These are phyloP conservation scores for Castor canadensis DNA, from an alignment of 2,113 vertebrate genomes.

Conservation along the genomic window DNA sequence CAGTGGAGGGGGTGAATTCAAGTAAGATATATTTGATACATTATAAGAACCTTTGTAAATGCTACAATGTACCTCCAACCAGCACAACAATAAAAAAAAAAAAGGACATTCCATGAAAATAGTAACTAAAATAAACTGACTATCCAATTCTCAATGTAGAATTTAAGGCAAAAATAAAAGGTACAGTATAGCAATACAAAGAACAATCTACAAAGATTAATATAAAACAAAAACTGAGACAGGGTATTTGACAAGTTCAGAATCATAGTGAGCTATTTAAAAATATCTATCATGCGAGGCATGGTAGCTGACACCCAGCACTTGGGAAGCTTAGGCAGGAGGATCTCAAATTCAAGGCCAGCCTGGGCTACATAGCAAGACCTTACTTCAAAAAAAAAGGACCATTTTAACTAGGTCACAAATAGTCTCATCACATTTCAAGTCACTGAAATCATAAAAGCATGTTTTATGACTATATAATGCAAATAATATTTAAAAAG, in stretches of 20 bases:
- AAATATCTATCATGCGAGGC: too few species aligned
- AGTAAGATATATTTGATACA: too few species aligned
- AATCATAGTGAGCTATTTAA: not conserved
- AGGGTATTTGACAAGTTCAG: not conserved
- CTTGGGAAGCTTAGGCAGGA: too few species aligned
- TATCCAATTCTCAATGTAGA: not conserved
- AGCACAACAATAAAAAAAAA: too few species aligned
- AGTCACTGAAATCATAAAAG: not conserved
- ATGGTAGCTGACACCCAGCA: too few species aligned
- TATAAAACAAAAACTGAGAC: not conserved
- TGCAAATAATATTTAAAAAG: not conserved
- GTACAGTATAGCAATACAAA: not conserved
- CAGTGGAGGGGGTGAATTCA: too few species aligned
- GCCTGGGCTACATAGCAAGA: too few species aligned
- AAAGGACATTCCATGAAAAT: too few species aligned
- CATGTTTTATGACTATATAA: not conserved
- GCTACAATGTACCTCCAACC: too few species aligned
- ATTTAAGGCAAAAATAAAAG: not conserved
- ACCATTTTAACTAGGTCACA: slow-evolving; percentile 2
- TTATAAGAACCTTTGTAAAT: too few species aligned
- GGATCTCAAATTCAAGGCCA: too few species aligned
- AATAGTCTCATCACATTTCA: not conserved
- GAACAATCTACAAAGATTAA: not conserved
- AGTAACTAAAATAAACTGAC: not conserved
- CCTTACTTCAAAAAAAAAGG: too few species aligned